Base-by-base conservation (phyloP, 2,888 invertebrate genomes). In the Cataglyphis albicans region DNA sequence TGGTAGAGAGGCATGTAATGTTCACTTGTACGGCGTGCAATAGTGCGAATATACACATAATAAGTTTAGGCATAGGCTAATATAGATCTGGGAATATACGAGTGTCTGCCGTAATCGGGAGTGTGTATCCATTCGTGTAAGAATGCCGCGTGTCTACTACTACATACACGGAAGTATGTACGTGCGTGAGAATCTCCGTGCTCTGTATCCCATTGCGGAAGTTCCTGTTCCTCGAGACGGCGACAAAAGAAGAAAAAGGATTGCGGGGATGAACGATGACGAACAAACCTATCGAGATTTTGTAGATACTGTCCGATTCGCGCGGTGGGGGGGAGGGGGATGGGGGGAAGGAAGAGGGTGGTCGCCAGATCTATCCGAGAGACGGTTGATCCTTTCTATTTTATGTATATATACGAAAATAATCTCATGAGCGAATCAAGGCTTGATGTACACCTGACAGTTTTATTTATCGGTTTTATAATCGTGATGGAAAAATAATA, bases 221-320 rank as follows among this genome's bases (percentile, higher is more conserved):
- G 93, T 94, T 94, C 93, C 93, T 93, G 91, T 93, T 93, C 93
- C 92, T 93, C 91, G 91, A 92, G 89, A 84, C 80, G 83, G 73
- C 74, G 78, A 73, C 76, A 87, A 85, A 84, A 87, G 63, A 67
- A 59, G 70, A 84, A 41, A 41, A 44, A 32, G 59, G 73, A 83
- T 78, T 67, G 57, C 38, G 59, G 41, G 25, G 52, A 64, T 64
- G 48, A 48, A 81, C 12, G 48, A 72, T 35, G 64, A 68, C 4
- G 63, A 82, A 91, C 84, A 88, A 84, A 92, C 87, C 91, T 90
- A 92, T 88, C 92, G 92, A 90, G 89, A 92, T 93, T 93, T 94
- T 93, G 91, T 93, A 93, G 92, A 92, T 83, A 88, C 91, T 91
- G 90, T 90, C 90, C 89, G 88, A 90, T 87, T 84, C 74, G 82